Conservation (phyloP, 2,113 vertebrate species). For the Murina feae region DNA sequence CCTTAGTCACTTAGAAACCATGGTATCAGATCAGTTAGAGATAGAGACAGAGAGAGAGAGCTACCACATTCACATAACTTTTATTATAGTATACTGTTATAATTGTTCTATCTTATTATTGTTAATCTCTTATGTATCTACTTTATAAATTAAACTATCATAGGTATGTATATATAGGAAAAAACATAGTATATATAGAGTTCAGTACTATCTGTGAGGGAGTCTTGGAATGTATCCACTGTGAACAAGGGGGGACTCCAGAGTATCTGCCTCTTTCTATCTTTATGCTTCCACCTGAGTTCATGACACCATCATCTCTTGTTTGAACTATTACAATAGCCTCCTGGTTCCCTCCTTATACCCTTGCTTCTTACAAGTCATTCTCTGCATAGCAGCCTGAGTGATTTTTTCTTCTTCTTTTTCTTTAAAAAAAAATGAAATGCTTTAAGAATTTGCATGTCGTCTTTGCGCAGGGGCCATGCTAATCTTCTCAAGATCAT, state of each 20-base stretch:
- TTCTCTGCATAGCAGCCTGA: not conserved
- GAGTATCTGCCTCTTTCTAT: not conserved
- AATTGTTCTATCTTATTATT: not conserved
- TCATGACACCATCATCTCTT: not conserved
- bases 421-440: too few species aligned
- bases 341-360: not conserved
- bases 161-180: too few species aligned
- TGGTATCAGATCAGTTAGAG: not conserved
- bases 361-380: not conserved
- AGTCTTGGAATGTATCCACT: not conserved
- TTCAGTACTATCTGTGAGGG: not conserved
- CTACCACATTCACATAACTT: not conserved
- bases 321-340: not conserved
- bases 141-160: not conserved
- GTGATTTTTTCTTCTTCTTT: not conserved
- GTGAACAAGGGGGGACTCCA: not conserved
- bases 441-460: too few species aligned
- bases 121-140: not conserved
- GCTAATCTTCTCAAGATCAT: too few species aligned
- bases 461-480: too few species aligned
- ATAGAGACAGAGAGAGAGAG: not conserved
- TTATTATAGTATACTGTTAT: not conserved
- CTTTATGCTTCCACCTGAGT: not conserved
- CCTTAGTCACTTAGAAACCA: not conserved
- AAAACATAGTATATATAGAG: not conserved